Base-by-base conservation (phyloP, 2,888 invertebrate genomes). In the Drosophila kambysellisi region DNA sequence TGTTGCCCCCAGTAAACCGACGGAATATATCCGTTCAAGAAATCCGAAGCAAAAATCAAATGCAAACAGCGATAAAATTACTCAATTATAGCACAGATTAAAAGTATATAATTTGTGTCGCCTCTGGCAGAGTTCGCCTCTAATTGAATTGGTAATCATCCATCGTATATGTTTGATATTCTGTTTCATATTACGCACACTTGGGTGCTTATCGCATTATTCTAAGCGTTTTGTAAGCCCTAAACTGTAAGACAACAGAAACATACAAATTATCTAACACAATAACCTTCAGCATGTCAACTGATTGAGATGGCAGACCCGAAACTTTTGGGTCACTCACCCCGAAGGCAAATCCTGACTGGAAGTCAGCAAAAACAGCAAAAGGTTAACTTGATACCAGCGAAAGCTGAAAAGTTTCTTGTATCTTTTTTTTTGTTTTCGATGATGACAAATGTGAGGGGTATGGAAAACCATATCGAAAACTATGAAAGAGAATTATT, bases 241-340 rank as follows among this genome's bases (percentile, higher is more conserved):
- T 57, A 41, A 51, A 57, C 60, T 53, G 60, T 29, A 39, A 29
- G 41, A 58, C 46, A 69, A 52, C 17, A 51, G 63, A 68, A 75
- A 72, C 72, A 78, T 76, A 51, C 69, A 70, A 73, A 79, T 79
- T 66, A 82, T 73, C 76, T 65, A 80, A 70, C 82, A 81, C 80
- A 82, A 81, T 79, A 82, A 82, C 83, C 76, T 79, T 80, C 53
- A 81, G 73, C 68, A 48, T 64, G 64, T 62, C 67, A 80, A 67
- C 76, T 80, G 77, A 67, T 76, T 79, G 59, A 66, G 78, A 60
- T 77, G 73, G 41, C 50, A 61, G 64, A 8, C 59, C 11, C 33
- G 8, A 54, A 76, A 64, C 41, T 78, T 63, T 77, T 29, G 66
- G 77, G 66, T 80, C 71, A 37, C 41, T 53, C 57, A 68, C 41